phyloP scores from a whole-genome alignment of 2,797 vertebrate genomes.

The Adelosebastes latens region DNA sequence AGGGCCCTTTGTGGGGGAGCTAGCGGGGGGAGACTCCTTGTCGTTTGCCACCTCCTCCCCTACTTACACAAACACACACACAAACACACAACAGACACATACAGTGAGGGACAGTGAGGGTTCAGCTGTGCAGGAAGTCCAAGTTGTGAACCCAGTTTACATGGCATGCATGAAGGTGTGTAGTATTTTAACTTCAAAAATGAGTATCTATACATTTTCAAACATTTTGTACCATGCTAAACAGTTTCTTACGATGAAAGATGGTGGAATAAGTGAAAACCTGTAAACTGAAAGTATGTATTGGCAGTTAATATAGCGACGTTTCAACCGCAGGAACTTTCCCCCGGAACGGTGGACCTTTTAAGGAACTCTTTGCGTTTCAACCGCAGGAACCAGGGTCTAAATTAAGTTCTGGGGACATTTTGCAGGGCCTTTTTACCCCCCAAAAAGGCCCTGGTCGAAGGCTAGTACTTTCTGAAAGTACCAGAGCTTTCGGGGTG shows the following conservation, averaged over 20 bases:
- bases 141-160: conserved; percentile 28
- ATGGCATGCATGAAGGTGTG: not conserved
- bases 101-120: conserved; percentile 40
- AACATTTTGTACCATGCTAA: not conserved
- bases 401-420: too few relatives aligned
- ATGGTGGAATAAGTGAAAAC: not conserved
- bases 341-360: too few relatives aligned
- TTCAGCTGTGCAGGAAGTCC: conserved; percentile 27
- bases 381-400: too few relatives aligned
- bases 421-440: too few relatives aligned
- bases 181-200: not conserved
- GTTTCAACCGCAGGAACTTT: too few relatives aligned
- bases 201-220: not conserved
- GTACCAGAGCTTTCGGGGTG: too few relatives aligned
- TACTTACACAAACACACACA: conserved; percentile 53
- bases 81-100: conserved; percentile 29
- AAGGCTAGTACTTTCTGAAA: too few relatives aligned
- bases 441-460: too few relatives aligned
- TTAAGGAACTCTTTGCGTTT: too few relatives aligned
- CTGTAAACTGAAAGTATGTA: not conserved
- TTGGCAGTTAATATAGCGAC: not conserved
- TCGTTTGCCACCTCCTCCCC: conserved; percentile 86
- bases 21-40: conserved; percentile 75
- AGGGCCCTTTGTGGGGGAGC: conserved; percentile 83
- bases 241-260: not conserved